Base-by-base conservation (phyloP, 2,113 vertebrate genomes). In the Paralichthys olivaceus region DNA sequence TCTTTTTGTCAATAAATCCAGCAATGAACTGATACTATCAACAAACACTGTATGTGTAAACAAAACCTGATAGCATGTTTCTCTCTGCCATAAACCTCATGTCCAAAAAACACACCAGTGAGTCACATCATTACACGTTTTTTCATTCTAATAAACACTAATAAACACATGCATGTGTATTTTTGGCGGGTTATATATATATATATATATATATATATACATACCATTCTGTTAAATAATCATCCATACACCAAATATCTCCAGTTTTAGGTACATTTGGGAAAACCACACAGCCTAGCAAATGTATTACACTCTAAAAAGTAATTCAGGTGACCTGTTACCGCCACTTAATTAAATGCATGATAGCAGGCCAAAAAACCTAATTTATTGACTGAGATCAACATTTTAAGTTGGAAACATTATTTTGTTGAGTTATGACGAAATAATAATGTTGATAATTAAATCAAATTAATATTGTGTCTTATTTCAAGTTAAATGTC, bases 211-310 rank as follows among this genome's bases (percentile, higher is more conserved):
- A n/a, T n/a, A n/a, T n/a, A n/a, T n/a, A n/a, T 15, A 22, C 51
- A 53, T 14, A 81, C 19, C 23, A 25, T 53, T 55, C 66, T 83
- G 23, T 64, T 53, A 73, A 73, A 77, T 56, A 78, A 47, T 45
- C n/a, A n/a, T 32, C 5, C 19, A 29, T 23, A 51, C n/a, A 53
- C 40, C 49, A 55, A 26, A 17, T 69, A 55, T 49, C 47, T 45
- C 7, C 29, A 62, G 25, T 53, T 55, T 77, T 7, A 28, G 32
- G 32, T 62, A 72, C 53, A 25, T 40, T 62, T 61, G 25, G 26
- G 59, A 56, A 60, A 77, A 70, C 34, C 26, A 40, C 17, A 55
- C 58, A 5, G 7, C 23, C 23, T 26, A 55, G 32, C 28, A 64
- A 26, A 47, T 64, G 45, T 71, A 4, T 32, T n/a, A n/a, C n/a